Evolutionary conservation across 2,888 invertebrate species (phyloP).

Genomic region (Mythimna loreyi): DNA sequence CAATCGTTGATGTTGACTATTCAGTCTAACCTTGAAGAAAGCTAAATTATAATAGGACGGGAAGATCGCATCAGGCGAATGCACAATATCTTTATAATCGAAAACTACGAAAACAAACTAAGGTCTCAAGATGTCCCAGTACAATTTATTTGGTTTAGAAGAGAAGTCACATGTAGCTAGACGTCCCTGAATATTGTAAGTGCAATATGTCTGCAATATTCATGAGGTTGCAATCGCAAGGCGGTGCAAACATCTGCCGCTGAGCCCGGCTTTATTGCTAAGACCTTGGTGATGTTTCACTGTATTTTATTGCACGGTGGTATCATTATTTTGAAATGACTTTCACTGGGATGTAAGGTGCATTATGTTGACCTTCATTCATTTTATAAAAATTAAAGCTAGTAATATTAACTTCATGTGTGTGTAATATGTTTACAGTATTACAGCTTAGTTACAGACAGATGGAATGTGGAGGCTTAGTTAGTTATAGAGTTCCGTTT

Average conservation of each 20-base stretch:
- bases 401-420: background rate
- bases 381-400: background rate
- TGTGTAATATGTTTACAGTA: too few species aligned
- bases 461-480: too few species aligned
- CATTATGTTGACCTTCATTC: background rate
- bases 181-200: slow-evolving; percentile 42
- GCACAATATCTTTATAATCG: background rate
- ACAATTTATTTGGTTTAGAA: slow-evolving; percentile 32
- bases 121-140: slow-evolving; percentile 7
- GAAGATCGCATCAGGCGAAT: too few species aligned
- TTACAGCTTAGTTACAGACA: too few species aligned
- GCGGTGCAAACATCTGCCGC: slow-evolving; percentile 32
- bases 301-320: slow-evolving; percentile 6
- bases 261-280: slow-evolving; percentile 26
- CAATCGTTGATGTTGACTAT: too few species aligned
- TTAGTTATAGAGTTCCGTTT: too few species aligned
- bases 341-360: background rate
- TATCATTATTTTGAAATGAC: background rate
- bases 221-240: slow-evolving; percentile 23
- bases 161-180: slow-evolving; percentile 17
- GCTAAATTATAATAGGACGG: too few species aligned
- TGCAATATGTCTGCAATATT: slow-evolving; percentile 50
- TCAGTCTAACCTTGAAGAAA: too few species aligned
- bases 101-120: slow-evolving; percentile 17
- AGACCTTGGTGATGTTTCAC: slow-evolving; percentile 9